Percentiles rank a stretch among this genome's conserved stretches.
These are phyloP conservation scores for Drosophila triauraria DNA, from an alignment of 1,140 invertebrate species.

Conservation along the genomic window DNA sequence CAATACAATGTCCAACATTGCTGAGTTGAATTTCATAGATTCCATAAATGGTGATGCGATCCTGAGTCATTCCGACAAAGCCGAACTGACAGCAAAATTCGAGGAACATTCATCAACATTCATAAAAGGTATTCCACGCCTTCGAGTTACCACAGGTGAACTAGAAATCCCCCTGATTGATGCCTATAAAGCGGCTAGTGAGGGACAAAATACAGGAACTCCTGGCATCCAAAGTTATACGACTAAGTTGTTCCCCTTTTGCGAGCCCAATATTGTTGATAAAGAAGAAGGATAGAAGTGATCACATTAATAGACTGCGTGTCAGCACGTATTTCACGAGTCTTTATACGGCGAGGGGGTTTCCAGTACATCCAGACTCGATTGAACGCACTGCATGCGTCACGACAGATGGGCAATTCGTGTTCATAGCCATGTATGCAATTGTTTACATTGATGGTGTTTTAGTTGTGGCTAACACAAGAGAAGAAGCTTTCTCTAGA, in stretches of 20 bases:
- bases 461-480: slow-evolving; percentile 6
- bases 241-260: neutral
- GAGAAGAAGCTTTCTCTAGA: slow-evolving; percentile 5
- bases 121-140: too few relatives aligned
- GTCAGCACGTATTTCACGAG: too few relatives aligned
- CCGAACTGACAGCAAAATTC: too few relatives aligned
- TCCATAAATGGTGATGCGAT: neutral
- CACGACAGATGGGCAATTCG: too few relatives aligned
- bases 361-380: too few relatives aligned
- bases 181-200: neutral
- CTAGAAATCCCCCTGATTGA: too few relatives aligned
- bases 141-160: too few relatives aligned
- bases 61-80: too few relatives aligned
- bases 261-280: slow-evolving; percentile 1
- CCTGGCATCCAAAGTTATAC: slow-evolving; percentile 1
- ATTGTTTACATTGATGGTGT: slow-evolving; percentile 29
- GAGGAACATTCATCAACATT: too few relatives aligned
- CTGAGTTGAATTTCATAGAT: neutral
- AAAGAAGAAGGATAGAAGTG: neutral
- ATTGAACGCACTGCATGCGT: too few relatives aligned
- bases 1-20: neutral
- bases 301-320: too few relatives aligned
- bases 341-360: too few relatives aligned
- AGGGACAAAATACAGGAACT: slow-evolving; percentile 4
- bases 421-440: neutral